Percentiles rank a stretch among this genome's conserved stretches.
Evolutionary conservation across 2,888 invertebrate species (phyloP).

Genomic region (Scaptomyza caliginosa): DNA sequence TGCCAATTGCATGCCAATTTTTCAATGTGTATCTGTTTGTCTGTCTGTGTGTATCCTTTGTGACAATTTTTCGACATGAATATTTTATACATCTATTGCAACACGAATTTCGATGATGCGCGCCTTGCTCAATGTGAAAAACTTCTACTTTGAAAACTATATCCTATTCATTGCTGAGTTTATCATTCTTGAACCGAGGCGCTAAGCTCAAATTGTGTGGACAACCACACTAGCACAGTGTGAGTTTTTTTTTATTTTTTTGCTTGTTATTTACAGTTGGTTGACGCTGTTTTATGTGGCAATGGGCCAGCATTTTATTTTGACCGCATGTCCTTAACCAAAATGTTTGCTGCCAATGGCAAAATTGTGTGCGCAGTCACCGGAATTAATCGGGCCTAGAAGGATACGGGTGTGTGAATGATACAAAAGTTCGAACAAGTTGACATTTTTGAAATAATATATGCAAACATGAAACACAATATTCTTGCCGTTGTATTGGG

Average conservation of each 20-base stretch:
- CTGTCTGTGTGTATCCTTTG: slow-evolving; percentile 3
- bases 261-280: slow-evolving; percentile 62
- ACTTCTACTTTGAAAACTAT: not conserved
- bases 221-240: not conserved
- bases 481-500: slow-evolving; percentile 7
- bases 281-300: slow-evolving; percentile 55
- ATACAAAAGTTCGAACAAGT: slow-evolving; percentile 29
- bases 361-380: slow-evolving; percentile 45
- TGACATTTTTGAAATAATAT: slow-evolving; percentile 41
- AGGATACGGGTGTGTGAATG: not conserved
- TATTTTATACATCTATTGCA: slow-evolving; percentile 18
- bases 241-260: slow-evolving; percentile 32
- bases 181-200: not conserved
- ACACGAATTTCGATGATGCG: slow-evolving; percentile 12
- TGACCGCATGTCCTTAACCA: slow-evolving; percentile 60
- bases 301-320: slow-evolving; percentile 49
- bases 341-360: slow-evolving; percentile 38
- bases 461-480: slow-evolving; percentile 6
- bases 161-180: slow-evolving; percentile 6
- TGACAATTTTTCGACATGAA: slow-evolving; percentile 27
- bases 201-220: slow-evolving; percentile 4
- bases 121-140: slow-evolving; percentile 7
- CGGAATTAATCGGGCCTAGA: slow-evolving; percentile 44
- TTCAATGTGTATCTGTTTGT: slow-evolving; percentile 17
- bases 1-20: slow-evolving; percentile 53